Evolutionary conservation across 2,888 invertebrate species (phyloP).

Genomic region (Brachypalpus laphriformis): DNA sequence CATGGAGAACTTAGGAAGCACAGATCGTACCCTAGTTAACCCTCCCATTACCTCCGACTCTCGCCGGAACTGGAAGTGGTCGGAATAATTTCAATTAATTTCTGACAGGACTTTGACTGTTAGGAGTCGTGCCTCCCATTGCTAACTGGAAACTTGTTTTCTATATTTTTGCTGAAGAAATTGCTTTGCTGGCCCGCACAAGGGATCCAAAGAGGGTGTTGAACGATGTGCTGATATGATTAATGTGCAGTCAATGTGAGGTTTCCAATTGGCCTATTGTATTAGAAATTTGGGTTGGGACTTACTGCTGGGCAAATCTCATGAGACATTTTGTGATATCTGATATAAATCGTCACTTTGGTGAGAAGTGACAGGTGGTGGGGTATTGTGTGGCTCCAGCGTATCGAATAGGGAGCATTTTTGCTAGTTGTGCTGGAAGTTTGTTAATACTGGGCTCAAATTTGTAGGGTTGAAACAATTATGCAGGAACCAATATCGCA

Average conservation of each 20-base stretch:
- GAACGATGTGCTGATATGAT: constrained; percentile 41
- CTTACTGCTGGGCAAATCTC: not conserved
- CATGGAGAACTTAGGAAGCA: not conserved
- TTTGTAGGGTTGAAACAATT: no score
- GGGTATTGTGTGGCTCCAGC: not conserved
- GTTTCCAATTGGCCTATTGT: constrained; percentile 43
- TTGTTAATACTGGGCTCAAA: no score
- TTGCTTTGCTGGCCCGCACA: constrained; percentile 15
- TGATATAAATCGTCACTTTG: not conserved
- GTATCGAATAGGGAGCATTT: no score
- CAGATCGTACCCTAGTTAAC: constrained; percentile 5
- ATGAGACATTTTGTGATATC: not conserved
- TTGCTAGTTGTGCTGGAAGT: no score
- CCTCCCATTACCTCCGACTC: not conserved
- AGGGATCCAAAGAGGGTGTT: not conserved
- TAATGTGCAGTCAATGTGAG: constrained; percentile 42
- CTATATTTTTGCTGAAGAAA: constrained; percentile 6
- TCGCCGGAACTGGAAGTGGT: constrained; percentile 36
- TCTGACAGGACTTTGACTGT: constrained; percentile 43
- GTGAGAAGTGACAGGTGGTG: not conserved
- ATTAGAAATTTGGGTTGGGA: not conserved
- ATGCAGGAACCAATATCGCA: no score
- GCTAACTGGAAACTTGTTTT: constrained; percentile 42
- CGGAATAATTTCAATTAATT: constrained; percentile 64
- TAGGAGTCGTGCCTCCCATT: constrained; percentile 19